These are phyloP conservation scores for Conomelus anceps DNA, from an alignment of 2,888 invertebrate genomes.

Conservation along the genomic window DNA sequence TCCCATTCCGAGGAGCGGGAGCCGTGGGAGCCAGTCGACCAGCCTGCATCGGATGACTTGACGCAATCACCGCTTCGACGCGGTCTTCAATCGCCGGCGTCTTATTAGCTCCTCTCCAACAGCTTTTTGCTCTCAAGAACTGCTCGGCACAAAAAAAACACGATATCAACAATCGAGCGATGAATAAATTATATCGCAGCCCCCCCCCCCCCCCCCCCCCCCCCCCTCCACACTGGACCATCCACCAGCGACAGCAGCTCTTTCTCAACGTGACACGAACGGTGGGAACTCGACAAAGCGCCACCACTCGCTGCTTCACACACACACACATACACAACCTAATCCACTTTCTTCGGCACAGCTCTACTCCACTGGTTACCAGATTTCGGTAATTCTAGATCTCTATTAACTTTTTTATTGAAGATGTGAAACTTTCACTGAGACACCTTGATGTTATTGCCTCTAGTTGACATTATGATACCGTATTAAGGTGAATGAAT, in stretches of 20 bases:
- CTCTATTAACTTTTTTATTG: no score
- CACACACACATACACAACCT: not conserved
- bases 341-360: not conserved
- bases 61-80: not conserved
- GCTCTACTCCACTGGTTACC: not conserved
- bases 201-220: not conserved
- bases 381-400: not conserved
- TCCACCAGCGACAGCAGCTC: no score
- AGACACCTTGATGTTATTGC: no score
- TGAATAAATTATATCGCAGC: not conserved
- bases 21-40: not conserved
- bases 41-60: not conserved
- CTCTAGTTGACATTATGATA: no score
- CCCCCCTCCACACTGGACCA: no score
- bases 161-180: not conserved
- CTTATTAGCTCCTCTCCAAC: not conserved
- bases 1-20: not conserved
- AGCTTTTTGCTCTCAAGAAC: not conserved
- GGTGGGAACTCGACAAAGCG: not conserved
- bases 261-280: not conserved
- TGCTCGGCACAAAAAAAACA: not conserved
- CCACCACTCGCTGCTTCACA: not conserved
- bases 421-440: no score
- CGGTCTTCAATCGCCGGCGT: not conserved
- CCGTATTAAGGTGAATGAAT: no score